These are phyloP conservation scores for Monomorium pharaonis DNA, from an alignment of 1,140 invertebrate species.

Conservation along the genomic window DNA sequence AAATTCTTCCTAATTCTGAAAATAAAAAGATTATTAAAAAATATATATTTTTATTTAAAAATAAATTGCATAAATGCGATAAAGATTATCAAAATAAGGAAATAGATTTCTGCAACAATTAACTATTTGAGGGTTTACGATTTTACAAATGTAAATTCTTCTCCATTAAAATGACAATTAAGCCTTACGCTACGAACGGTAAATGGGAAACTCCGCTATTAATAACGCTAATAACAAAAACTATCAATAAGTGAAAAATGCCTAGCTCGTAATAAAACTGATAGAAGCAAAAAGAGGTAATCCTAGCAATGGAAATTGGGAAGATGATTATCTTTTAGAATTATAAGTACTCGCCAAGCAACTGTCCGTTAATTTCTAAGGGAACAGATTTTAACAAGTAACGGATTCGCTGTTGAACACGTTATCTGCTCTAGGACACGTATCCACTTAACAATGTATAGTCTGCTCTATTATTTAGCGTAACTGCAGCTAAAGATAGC, in stretches of 20 bases:
- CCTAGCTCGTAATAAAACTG: neutral
- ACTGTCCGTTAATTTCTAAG: slow-evolving; percentile 61
- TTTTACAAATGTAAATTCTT: neutral
- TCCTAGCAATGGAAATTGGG: neutral
- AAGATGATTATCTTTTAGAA: neutral
- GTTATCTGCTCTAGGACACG: slow-evolving; percentile 77
- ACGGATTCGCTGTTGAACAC: slow-evolving; percentile 57
- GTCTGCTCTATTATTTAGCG: slow-evolving; percentile 81
- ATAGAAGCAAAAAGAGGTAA: neutral
- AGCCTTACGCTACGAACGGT: neutral
- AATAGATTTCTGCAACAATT: neutral
- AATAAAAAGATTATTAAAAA: neutral
- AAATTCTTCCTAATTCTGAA: neutral
- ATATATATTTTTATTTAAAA: neutral
- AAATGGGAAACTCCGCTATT: neutral
- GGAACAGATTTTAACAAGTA: slow-evolving; percentile 60
- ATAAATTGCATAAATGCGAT: neutral
- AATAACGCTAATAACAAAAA: neutral
- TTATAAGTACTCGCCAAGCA: slow-evolving; percentile 28
- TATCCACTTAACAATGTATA: slow-evolving; percentile 80
- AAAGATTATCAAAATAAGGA: neutral
- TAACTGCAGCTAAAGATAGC: slow-evolving; percentile 78
- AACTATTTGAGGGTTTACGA: neutral
- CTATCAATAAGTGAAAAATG: neutral
- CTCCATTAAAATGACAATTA: neutral